Conservation (phyloP, 2,113 vertebrate species). For the Phocoena sinus region DNA sequence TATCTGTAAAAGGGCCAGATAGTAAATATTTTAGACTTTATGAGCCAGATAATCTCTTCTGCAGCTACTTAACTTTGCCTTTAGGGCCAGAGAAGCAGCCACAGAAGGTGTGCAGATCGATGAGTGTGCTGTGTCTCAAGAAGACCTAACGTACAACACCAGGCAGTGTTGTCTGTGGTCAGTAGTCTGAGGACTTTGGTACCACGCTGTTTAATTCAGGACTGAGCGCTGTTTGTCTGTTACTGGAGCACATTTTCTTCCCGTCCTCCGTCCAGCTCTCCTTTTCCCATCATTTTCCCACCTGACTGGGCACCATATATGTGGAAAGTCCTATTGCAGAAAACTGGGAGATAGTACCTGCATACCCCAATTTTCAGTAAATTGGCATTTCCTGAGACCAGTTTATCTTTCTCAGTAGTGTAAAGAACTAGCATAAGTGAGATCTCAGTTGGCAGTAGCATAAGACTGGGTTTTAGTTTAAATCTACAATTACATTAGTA, state of each 20-base stretch:
- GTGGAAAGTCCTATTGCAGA: neutral
- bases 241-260: neutral
- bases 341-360: neutral
- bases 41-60: neutral
- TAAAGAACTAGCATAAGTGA: neutral
- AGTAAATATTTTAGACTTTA: neutral
- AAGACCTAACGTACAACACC: neutral
- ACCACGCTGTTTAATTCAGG: neutral
- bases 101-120: neutral
- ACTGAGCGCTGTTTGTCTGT: neutral
- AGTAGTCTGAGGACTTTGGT: neutral
- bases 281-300: neutral
- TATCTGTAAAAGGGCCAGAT: neutral
- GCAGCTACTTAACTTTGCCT: neutral
- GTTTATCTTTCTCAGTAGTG: neutral
- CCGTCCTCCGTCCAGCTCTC: neutral
- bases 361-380: neutral
- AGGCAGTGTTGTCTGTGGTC: neutral
- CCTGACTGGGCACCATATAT: neutral
- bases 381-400: neutral
- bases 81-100: neutral
- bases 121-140: neutral
- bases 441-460: neutral
- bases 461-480: neutral
- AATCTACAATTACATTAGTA: neutral